These are phyloP conservation scores for Psammodynastes pulverulentus DNA, from an alignment of 2,113 vertebrate genomes.

Conservation along the genomic window DNA sequence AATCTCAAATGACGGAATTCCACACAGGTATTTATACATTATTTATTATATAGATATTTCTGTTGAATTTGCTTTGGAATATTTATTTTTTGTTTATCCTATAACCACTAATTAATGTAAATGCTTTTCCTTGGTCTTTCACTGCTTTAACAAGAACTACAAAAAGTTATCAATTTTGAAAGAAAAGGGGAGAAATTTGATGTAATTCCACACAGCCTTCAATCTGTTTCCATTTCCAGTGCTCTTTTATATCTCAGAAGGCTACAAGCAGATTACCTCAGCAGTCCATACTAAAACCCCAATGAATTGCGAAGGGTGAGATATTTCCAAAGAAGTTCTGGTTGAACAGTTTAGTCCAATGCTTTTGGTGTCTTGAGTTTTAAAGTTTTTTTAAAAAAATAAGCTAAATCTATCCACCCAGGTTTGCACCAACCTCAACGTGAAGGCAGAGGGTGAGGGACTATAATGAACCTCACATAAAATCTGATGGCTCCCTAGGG, in stretches of 20 bases:
- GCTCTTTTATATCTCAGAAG: not conserved
- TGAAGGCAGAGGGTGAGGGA: not conserved
- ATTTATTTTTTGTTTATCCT: too few species aligned
- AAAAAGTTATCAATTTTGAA: not conserved
- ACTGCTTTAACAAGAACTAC: not conserved
- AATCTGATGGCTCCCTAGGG: not conserved
- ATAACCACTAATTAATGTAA: not conserved
- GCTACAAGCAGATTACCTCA: not conserved
- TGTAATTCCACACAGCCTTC: not conserved
- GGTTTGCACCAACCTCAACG: not conserved
- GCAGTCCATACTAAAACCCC: not conserved
- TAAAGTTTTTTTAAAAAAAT: not conserved
- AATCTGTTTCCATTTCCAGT: not conserved
- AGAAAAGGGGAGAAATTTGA: not conserved
- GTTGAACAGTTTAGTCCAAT: not conserved
- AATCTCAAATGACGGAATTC: not conserved
- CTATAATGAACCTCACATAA: not conserved
- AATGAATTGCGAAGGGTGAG: not conserved
- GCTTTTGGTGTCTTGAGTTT: not conserved
- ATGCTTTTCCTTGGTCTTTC: not conserved
- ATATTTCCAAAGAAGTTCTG: not conserved
- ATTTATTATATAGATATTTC: not conserved
- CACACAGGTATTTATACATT: not conserved
- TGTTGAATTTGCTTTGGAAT: not conserved
- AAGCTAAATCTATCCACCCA: not conserved